phyloP scores from a whole-genome alignment of 1,140 invertebrate species.

The Heliconius himera region DNA sequence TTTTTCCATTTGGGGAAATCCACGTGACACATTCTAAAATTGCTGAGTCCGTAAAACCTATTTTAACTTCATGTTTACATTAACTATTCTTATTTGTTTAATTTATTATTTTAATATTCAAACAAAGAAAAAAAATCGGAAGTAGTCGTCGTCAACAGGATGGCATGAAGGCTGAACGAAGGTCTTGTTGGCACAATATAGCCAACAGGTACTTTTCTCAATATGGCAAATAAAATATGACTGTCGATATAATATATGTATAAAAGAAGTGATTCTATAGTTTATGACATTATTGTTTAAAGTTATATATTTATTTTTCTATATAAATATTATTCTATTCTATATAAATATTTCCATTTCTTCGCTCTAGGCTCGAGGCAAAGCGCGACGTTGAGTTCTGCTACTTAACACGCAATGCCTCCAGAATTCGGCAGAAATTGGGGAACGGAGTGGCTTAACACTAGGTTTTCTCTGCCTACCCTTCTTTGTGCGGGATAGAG shows the following conservation, averaged over 20 bases:
- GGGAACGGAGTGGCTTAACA: too few species aligned
- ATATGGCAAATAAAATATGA: background rate
- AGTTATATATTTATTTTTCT: too few species aligned
- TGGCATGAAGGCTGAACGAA: background rate
- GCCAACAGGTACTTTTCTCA: conserved; percentile 10
- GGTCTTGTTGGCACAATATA: background rate
- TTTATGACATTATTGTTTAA: too few species aligned
- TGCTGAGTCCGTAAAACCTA: conserved; percentile 48
- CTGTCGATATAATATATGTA: background rate
- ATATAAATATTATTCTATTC: too few species aligned
- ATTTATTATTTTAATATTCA: background rate
- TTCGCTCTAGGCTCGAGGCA: too few species aligned
- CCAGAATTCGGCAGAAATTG: too few species aligned
- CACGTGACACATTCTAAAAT: conserved; percentile 61
- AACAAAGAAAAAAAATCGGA: background rate
- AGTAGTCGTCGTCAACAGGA: background rate
- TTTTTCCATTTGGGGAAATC: conserved; percentile 58
- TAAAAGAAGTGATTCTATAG: too few species aligned
- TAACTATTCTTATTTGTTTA: conserved; percentile 20
- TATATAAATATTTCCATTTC: too few species aligned
- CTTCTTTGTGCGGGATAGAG: too few species aligned
- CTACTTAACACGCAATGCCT: too few species aligned
- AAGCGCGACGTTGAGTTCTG: too few species aligned
- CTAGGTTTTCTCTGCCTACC: too few species aligned
- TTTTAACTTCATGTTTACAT: conserved; percentile 45